phyloP scores from a whole-genome alignment of 2,888 invertebrate genomes.

The Epinotia brunnichana region DNA sequence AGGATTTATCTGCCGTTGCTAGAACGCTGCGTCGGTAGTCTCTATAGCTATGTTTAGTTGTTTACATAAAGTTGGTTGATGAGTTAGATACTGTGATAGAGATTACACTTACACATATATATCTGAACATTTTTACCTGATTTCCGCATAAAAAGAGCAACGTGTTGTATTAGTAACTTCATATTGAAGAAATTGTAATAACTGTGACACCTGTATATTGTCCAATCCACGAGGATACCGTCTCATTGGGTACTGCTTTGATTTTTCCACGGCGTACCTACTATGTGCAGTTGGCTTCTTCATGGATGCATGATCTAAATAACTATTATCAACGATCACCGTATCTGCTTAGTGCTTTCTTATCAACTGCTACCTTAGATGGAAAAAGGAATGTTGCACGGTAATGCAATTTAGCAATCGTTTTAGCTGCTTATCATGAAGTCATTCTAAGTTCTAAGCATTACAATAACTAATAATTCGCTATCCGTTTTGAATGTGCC shows the following conservation, averaged over 20 bases:
- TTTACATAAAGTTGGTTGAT: slow-evolving; percentile 32
- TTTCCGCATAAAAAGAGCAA: too few relatives aligned
- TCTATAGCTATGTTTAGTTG: slow-evolving; percentile 14
- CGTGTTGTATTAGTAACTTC: background rate
- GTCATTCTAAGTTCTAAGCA: slow-evolving; percentile 3
- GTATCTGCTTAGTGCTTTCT: slow-evolving; percentile 32
- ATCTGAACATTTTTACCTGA: background rate
- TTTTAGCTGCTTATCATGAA: slow-evolving; percentile 47
- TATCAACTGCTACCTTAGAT: slow-evolving; percentile 43
- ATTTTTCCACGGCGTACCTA: too few relatives aligned
- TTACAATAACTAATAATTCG: slow-evolving; percentile 3
- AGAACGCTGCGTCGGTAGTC: slow-evolving; percentile 32
- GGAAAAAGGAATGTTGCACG: slow-evolving; percentile 51
- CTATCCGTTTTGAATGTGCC: slow-evolving; percentile 14
- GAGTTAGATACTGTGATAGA: slow-evolving; percentile 22
- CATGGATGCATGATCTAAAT: background rate
- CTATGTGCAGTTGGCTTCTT: background rate
- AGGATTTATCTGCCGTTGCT: slow-evolving; percentile 67
- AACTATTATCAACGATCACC: slow-evolving; percentile 4
- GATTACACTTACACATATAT: background rate
- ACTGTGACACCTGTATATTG: too few relatives aligned
- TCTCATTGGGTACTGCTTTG: too few relatives aligned
- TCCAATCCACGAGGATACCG: background rate
- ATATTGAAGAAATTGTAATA: too few relatives aligned
- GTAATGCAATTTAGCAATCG: slow-evolving; percentile 60